Base-by-base conservation (phyloP, 1,140 invertebrate species). In the Drosophila aff. region DNA sequence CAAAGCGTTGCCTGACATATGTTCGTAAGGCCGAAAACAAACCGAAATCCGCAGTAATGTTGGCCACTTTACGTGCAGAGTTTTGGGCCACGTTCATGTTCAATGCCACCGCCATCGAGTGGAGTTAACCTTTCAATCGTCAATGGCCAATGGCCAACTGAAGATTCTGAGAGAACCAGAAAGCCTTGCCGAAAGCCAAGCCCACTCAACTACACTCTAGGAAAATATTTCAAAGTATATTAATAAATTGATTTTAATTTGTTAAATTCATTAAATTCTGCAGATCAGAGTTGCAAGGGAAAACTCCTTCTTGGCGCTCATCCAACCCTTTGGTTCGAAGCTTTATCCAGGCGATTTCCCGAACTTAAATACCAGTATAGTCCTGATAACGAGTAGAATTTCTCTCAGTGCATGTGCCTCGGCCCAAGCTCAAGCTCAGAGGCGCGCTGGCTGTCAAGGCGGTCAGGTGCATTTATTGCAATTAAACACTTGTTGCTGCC, bases 401-500 rank as follows among this genome's bases (percentile, higher is more conserved):
- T 57, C 18, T 57, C 36, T 3, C 0, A 10, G 53, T 57, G 53
- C 23, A 11, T 57, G 5, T 23, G 53, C 11, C 38, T 36, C 52
- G 26, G 44, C 28, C 38, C 74, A 46, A 49, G 81, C 80, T 75
- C 75, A 85, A 82, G 72, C 76, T 77, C 73, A 75, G 57, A 57
- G 53, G 53, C 21, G 36, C 53, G 67, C 63, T 49, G 62, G 66
- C 68, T 76, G 81, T 82, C 83, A 90, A 90, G 85, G 85, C 78
- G 71, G 78, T 82, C 85, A 73, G 82, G 82, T 90, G 85, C 86
- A 90, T 90, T 90, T 90, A 90, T 90, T 90, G 85, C 85, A 90
- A 90, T 90, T 90, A 90, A 91, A 90, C 81, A 90, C 82, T 90
- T 90, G 85, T 76, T 85, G 78, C 81, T 84, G 78, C 73, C 77